Conservation (phyloP, 2,888 invertebrate species). For the Sepioteuthis lessoniana region DNA sequence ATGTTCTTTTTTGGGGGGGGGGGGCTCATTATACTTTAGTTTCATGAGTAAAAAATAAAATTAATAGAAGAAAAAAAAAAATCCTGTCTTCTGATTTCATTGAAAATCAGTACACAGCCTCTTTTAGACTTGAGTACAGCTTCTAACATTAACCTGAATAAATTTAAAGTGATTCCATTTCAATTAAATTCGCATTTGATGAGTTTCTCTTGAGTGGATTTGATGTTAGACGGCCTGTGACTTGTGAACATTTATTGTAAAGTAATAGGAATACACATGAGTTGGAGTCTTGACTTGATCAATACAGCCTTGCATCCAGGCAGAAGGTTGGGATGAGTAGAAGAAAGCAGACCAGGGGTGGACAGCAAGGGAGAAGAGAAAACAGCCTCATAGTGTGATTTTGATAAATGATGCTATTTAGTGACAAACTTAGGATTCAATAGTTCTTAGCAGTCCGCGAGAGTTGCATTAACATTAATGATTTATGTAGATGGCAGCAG, state of each 20-base stretch:
- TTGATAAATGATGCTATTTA: conserved; percentile 33
- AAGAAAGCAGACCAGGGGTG: neutral
- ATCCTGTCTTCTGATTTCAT: neutral
- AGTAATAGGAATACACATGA: neutral
- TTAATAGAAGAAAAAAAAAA: too few relatives aligned
- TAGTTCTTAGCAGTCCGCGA: conserved; percentile 10
- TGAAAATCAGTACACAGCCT: neutral
- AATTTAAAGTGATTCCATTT: conserved; percentile 33
- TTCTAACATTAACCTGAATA: conserved; percentile 33
- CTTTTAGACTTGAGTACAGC: neutral
- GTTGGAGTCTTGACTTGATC: neutral
- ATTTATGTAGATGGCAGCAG: neutral
- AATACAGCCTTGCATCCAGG: neutral
- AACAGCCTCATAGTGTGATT: conserved; percentile 13
- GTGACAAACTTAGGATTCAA: conserved; percentile 1
- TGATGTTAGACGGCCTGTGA: conserved; percentile 33
- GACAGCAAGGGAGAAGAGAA: neutral
- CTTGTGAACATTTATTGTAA: conserved; percentile 33
- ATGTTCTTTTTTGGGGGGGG: neutral
- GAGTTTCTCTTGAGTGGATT: neutral
- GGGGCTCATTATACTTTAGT: too few relatives aligned
- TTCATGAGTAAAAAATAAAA: too few relatives aligned
- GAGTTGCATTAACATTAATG: conserved; percentile 20
- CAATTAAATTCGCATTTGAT: conserved; percentile 33
- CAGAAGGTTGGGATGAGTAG: neutral